Base-by-base conservation (phyloP, 1,140 invertebrate species). In the Ceratitis capitata region DNA sequence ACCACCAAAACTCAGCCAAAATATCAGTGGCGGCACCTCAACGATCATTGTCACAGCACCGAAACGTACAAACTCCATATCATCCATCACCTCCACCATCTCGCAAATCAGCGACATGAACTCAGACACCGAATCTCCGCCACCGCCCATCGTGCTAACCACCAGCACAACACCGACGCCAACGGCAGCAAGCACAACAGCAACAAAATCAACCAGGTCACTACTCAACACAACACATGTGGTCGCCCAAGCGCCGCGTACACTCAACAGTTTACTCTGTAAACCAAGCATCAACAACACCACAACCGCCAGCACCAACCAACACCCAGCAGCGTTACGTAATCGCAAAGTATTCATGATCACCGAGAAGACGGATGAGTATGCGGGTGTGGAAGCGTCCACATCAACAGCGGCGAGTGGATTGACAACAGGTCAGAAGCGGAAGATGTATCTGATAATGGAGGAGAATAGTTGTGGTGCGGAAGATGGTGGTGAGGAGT, bases 381-480 rank as follows among this genome's bases (percentile, higher is more conserved):
- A 9, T 0, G 6, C 1, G 2, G 47, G 74, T 32, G 32, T 29
- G 9, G 82, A 47, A 42, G 23, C 83, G n/a, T 42, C 45, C 35
- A 61, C 14, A n/a, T 14, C 56, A 23, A 35, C 51, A 10, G 2
- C n/a, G 23, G 51, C 23, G n/a, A 23, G 49, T 49, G 85, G 82
- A 9, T 26, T 10, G 23, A 39, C 64, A 10, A 0, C 35, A 0
- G 86, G 84, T 7, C 84, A 85, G 35, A 91, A 91, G 78, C 87
- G 90, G 49, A 91, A 91, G 83, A 91, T 91, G 90, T 89, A 87
- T 83, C 88, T 91, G 2, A 89, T 91, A 0, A 89, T 91, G 83
- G 90, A 91, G 45, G 87, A 91, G 85, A 88, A 91, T n/a, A 87
- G 89, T 35, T 88, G 56, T n/a, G 56, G 45, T 32, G 49, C 58